Percentiles rank a stretch among this genome's conserved stretches.
phyloP scores from a whole-genome alignment of 2,113 vertebrate species.

The Pica pica region DNA sequence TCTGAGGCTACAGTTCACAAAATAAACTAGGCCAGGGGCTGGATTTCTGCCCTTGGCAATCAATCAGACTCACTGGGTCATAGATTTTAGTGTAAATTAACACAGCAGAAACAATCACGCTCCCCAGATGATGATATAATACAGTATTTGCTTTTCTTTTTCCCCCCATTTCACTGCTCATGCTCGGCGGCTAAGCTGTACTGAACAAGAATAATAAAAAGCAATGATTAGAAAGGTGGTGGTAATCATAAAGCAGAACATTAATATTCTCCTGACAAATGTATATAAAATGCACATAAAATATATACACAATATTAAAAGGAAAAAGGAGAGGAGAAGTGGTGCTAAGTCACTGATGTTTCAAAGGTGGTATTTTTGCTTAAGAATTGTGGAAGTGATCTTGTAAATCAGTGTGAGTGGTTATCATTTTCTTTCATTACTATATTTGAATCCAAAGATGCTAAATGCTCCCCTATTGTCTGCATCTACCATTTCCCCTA shows the following conservation, averaged over 20 bases:
- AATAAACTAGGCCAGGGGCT: slow-evolving; percentile 84
- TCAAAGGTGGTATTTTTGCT: neutral
- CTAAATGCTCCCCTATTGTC: neutral
- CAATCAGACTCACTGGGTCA: slow-evolving; percentile 81
- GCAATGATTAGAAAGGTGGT: slow-evolving; percentile 62
- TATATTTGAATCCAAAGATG: neutral
- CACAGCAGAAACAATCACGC: slow-evolving; percentile 78
- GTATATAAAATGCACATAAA: slow-evolving; percentile 13
- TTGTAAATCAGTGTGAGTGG: neutral
- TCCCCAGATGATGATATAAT: slow-evolving; percentile 76
- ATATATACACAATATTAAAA: slow-evolving; percentile 25
- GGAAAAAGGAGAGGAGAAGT: neutral
- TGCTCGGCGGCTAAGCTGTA: slow-evolving; percentile 43
- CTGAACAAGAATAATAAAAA: slow-evolving; percentile 71
- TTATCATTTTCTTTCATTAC: slow-evolving; percentile 3
- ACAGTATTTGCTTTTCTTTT: slow-evolving; percentile 71
- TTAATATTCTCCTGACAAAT: slow-evolving; percentile 63
- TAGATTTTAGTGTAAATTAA: slow-evolving; percentile 88
- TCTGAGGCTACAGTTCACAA: slow-evolving; percentile 84
- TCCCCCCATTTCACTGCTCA: slow-evolving; percentile 51
- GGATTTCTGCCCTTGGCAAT: slow-evolving; percentile 82
- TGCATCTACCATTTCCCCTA: neutral
- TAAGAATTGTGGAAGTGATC: neutral
- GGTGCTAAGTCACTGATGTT: neutral
- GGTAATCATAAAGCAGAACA: slow-evolving; percentile 50